Conservation (phyloP, 2,797 vertebrate genomes). For the Crocidura indochinensis region DNA sequence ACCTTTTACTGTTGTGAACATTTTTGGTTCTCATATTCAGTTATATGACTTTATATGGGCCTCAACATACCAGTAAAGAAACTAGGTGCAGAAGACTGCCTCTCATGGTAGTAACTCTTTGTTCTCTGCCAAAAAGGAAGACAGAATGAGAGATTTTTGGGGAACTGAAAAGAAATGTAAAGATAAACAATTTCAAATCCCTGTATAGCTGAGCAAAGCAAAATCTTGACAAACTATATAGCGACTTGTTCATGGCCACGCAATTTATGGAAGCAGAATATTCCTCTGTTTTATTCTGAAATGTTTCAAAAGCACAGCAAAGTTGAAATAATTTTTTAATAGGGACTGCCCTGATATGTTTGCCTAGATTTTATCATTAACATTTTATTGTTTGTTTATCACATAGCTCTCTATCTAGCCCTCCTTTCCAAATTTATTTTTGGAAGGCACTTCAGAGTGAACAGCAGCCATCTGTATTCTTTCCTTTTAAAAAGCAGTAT, state of each 20-base stretch:
- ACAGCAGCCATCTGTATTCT: background rate
- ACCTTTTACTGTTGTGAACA: too few species aligned
- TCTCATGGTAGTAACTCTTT: constrained; percentile 37
- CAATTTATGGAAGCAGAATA: background rate
- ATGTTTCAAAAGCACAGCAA: constrained; percentile 26
- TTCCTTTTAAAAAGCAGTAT: constrained; percentile 47
- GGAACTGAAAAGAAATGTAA: constrained; percentile 45
- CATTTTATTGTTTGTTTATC: constrained; percentile 51
- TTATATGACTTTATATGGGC: too few species aligned
- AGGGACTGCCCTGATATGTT: background rate
- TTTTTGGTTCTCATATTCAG: too few species aligned
- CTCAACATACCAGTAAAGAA: too few species aligned
- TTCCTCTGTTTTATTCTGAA: background rate
- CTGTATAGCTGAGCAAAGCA: constrained; percentile 29
- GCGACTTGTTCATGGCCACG: background rate
- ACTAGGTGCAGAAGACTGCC: background rate
- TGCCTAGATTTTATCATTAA: constrained; percentile 44
- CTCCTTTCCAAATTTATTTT: background rate
- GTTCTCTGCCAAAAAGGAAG: constrained; percentile 21
- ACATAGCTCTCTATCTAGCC: background rate
- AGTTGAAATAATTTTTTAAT: constrained; percentile 36
- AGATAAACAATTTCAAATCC: constrained; percentile 1
- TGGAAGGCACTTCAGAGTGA: constrained; percentile 37
- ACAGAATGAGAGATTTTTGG: constrained; percentile 45
- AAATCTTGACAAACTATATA: constrained; percentile 8